Conservation (phyloP, 2,113 vertebrate genomes). For the Xenopus tropicalis region UCB_Xtro_10.0 CM004443.2:163496501-163497000, state of each 20-base stretch:
- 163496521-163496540: no score
- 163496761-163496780: conserved; percentile 25
- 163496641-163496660: neutral
- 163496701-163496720: no score
- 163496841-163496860: conserved; percentile 48
- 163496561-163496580: no score
- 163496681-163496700: neutral
- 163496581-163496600: no score
- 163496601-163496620: no score
- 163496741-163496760: no score
- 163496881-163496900: conserved; percentile 43
- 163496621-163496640: no score
- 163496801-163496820: conserved; percentile 10
- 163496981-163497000: neutral
- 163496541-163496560: no score
- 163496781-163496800: conserved; percentile 26
- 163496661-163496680: neutral
- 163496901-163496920: conserved; percentile 17
- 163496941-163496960: conserved; percentile 27
- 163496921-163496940: conserved; percentile 34
- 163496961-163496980: neutral
- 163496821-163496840: conserved; percentile 20
- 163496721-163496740: no score
- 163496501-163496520: no score
- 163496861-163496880: conserved; percentile 41